Base-by-base conservation (phyloP, 2,113 vertebrate genomes). In the Oostethus manadensis region DNA sequence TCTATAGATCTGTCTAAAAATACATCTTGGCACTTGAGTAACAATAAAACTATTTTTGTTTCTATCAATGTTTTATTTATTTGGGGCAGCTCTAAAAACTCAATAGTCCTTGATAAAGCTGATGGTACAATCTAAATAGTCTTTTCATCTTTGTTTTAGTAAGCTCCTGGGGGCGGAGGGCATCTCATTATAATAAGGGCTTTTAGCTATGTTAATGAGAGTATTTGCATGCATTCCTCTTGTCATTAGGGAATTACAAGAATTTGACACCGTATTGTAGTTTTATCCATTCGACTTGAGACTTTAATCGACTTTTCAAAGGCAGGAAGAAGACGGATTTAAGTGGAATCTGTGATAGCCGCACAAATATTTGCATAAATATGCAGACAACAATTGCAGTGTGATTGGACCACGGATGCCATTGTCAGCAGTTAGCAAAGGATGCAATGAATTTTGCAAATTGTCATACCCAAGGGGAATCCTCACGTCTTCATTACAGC, bases 321-420 rank as follows among this genome's bases (percentile, higher is more conserved):
- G 88, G 79, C 64, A 82, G 73, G 60, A 80, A 78, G 58, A 71
- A 81, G 76, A 65, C 71, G 74, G 89, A 85, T 90, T 84, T 85
- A 79, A 84, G 81, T 51, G 38, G 73, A 87, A 88, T 84, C 67
- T 56, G 64, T 79, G 73, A 80, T 78, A 80, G 82, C 82, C 80
- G 87, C 88, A 88, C 83, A 86, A 81, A 80, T 69, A 89, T 89
- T 90, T 81, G 71, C 87, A 88, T 89, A 87, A 82, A 86, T 68
- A 86, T 78, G 74, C 76, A 78, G 75, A 82, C 68, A 84, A 63
- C 73, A 78, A 82, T 77, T 77, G 68, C 73, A 78, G 74, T 82
- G 67, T 72, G 70, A 83, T 77, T 74, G 78, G 71, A 76, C 69
- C 45, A 49, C 56, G 40, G 72, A 56, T 7, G 61, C 69, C 68